Percentiles rank a stretch among this genome's conserved stretches.
phyloP scores from a whole-genome alignment of 1,140 invertebrate genomes.

The Pristionchus pacificus region DNA sequence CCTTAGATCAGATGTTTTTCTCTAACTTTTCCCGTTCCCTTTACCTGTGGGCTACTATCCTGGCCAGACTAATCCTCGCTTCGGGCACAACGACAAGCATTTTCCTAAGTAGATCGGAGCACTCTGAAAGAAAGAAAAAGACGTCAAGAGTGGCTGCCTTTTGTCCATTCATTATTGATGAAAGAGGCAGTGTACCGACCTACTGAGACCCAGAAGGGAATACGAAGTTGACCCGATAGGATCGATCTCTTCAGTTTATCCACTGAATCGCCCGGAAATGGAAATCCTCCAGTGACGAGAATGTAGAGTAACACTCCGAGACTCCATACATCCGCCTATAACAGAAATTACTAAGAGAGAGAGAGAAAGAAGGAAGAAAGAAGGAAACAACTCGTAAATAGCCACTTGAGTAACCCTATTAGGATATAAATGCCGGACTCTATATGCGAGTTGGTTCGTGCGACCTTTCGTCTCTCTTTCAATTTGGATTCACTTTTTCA shows the following conservation, averaged over 20 bases:
- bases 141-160: conserved; percentile 2
- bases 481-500: no score
- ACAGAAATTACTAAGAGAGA: no score
- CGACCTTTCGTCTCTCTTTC: no score
- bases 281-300: conserved; percentile 72
- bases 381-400: no score
- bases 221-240: conserved; percentile 46
- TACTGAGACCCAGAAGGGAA: conserved; percentile 57
- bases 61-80: conserved; percentile 66
- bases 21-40: no score
- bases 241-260: conserved; percentile 50
- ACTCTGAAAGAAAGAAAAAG: conserved; percentile 67
- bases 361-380: no score
- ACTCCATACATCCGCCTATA: conserved; percentile 92
- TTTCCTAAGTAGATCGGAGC: conserved; percentile 83
- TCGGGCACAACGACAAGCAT: conserved; percentile 87
- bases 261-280: conserved; percentile 57
- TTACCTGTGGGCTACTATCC: conserved; percentile 31
- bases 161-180: background rate
- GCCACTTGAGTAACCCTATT: no score
- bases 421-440: no score
- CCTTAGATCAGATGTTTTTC: no score
- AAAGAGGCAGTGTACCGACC: conserved; percentile 21
- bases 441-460: no score
- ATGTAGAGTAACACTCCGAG: conserved; percentile 88